Evolutionary conservation across 2,113 vertebrate genomes (phyloP).

Genomic region (Sula dactylatra): DNA sequence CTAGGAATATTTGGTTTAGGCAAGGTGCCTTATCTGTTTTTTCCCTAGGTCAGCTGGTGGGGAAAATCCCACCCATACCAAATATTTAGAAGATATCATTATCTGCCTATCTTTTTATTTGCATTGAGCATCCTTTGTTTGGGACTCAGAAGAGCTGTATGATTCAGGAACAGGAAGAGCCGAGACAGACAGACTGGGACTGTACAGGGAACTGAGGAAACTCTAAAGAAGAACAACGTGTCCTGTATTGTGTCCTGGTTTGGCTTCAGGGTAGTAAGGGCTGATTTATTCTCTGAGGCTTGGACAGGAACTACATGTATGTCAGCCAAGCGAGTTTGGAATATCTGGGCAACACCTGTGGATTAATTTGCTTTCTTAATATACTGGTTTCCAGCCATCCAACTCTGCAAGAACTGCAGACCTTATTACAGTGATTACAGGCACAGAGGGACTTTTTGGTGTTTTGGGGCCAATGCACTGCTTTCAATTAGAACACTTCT

Average conservation of each 20-base stretch:
- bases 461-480: not conserved
- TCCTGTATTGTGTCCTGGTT: not conserved
- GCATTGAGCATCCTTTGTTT: conserved; percentile 33
- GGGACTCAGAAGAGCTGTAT: not conserved
- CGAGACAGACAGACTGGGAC: not conserved
- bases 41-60: not conserved
- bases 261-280: not conserved
- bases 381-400: not conserved
- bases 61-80: conserved; percentile 6
- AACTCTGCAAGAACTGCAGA: not conserved
- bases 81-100: conserved; percentile 25
- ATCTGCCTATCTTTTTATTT: conserved; percentile 2
- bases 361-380: not conserved
- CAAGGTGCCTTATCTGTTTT: not conserved
- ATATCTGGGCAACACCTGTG: conserved; percentile 5
- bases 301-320: not conserved
- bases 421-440: not conserved
- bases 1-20: not conserved
- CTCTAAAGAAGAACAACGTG: not conserved
- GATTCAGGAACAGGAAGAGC: conserved; percentile 39
- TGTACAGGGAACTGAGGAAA: conserved; percentile 6
- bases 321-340: not conserved
- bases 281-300: not conserved
- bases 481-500: not conserved
- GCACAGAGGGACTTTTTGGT: not conserved